These are phyloP conservation scores for Orycteropus afer DNA, from an alignment of 2,113 vertebrate genomes.

Conservation along the genomic window DNA sequence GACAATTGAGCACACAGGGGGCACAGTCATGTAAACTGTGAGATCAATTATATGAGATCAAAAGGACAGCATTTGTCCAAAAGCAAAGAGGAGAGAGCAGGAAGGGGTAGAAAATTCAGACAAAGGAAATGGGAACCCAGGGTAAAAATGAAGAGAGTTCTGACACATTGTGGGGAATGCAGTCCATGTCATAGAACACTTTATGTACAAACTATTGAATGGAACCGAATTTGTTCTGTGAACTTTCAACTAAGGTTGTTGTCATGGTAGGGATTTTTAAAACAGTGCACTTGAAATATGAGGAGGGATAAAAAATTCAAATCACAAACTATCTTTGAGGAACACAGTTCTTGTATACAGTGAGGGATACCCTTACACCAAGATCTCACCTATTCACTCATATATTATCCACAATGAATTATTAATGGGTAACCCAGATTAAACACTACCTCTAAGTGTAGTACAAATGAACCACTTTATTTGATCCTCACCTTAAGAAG, in stretches of 20 bases:
- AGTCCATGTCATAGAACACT: too few species aligned
- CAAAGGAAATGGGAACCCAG: too few species aligned
- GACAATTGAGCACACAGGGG: too few species aligned
- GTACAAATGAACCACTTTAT: neutral
- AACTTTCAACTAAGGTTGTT: too few species aligned
- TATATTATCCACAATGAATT: neutral
- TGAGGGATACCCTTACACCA: neutral
- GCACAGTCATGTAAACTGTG: neutral
- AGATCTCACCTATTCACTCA: neutral
- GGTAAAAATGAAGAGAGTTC: too few species aligned
- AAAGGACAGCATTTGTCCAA: too few species aligned
- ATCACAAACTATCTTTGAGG: neutral
- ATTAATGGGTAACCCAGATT: neutral
- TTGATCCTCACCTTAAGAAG: neutral
- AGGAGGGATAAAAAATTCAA: neutral
- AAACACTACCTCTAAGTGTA: neutral
- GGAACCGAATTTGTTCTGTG: too few species aligned
- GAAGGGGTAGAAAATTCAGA: too few species aligned
- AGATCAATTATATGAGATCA: too few species aligned
- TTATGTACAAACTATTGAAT: too few species aligned
- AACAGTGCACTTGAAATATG: neutral
- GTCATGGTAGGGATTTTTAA: conserved; percentile 9
- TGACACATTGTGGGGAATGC: too few species aligned
- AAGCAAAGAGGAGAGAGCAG: too few species aligned
- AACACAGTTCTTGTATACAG: neutral